Base-by-base conservation (phyloP, 2,113 vertebrate species). In the Misgurnus anguillicaudatus region DNA sequence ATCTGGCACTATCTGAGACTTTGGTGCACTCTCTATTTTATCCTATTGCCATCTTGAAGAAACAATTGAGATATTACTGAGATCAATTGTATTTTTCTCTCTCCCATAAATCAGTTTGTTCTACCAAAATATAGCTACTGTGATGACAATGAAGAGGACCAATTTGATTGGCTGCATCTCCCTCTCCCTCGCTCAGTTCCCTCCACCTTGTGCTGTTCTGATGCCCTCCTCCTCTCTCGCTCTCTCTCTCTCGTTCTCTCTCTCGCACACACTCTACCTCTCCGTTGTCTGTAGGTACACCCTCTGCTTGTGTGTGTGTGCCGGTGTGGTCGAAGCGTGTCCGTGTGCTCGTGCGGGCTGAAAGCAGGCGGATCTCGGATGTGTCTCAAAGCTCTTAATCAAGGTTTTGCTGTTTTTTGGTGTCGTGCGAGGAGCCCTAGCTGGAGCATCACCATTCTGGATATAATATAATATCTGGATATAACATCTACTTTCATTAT, bases 381-480 rank as follows among this genome's bases (percentile, higher is more conserved):
- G 86, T 84, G 84, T 86, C 81, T 82, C 83, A 85, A 89, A 73
- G 58, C 17, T 76, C 10, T 55, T 68, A 19, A 48, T 80, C 78
- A 68, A 67, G 58, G 14, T 81, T 17, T 42, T 38, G 38, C 51
- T 68, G 63, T 10, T 67, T 69, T 75, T 62, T 65, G 45, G 8
- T 53, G 60, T 39, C 39, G 38, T 74, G 57, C 9, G n/a, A 74
- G 39, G n/a, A 57, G 57, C 21, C 58, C 70, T 73, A 60, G 55
- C n/a, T 57, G 53, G 42, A 45, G 24, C 51, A 71, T 71, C 48
- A 71, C 60, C 55, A 88, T 86, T 87, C 89, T 90, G 93, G 91
- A 93, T 92, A 91, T 92, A 91, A 90, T 87, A 83, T 88, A 85
- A 51, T 64, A 68, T 65, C 24, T 24, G 19, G 39, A 47, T 21